phyloP scores from a whole-genome alignment of 2,113 vertebrate genomes.

The Phoenicopterus ruber region DNA sequence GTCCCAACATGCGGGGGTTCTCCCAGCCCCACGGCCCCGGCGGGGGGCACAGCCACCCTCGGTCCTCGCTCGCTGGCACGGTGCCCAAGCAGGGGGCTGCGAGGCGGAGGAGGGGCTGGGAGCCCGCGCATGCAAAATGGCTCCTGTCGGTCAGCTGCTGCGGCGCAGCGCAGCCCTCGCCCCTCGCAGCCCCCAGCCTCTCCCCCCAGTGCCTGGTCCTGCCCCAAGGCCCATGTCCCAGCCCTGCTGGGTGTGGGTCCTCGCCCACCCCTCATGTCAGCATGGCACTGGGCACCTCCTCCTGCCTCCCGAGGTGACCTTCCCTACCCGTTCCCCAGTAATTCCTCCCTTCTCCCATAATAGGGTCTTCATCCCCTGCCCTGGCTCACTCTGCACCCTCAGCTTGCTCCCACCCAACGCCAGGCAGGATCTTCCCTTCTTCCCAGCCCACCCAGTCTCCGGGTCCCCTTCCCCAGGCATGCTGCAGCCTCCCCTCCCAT shows the following conservation, averaged over 20 bases:
- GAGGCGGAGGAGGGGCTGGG: background rate
- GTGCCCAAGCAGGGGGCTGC: background rate
- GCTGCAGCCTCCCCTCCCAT: background rate
- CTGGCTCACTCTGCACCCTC: background rate
- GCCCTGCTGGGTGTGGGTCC: background rate
- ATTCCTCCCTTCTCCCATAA: background rate
- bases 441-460: background rate
- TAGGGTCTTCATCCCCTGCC: background rate
- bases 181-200: background rate
- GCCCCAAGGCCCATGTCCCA: background rate
- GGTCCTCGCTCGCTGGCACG: accelerated
- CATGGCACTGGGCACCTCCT: background rate
- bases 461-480: background rate
- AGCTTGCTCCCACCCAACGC: background rate
- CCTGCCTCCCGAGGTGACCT: background rate
- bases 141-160: background rate
- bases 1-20: too few species aligned
- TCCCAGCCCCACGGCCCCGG: background rate
- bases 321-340: background rate
- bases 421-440: background rate
- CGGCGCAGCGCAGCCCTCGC: accelerated
- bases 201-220: background rate
- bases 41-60: background rate
- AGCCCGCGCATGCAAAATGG: background rate
- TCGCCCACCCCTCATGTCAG: accelerated